A percentile compares a stretch with the other conserved stretches of the same genome.
Evolutionary conservation across 2,888 invertebrate genomes (phyloP).

Genomic region (Pheosia gnoma): DNA sequence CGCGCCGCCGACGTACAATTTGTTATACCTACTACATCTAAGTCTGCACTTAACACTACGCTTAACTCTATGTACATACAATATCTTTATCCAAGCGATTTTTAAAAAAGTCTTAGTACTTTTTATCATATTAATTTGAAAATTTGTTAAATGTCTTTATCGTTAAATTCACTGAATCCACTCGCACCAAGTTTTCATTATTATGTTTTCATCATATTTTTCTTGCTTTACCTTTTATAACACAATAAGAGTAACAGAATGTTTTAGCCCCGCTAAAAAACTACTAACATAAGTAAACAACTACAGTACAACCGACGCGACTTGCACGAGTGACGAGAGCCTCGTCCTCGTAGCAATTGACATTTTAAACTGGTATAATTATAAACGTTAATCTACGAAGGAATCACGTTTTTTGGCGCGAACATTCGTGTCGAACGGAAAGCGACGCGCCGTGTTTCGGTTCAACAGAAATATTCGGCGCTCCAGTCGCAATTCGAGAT

Average conservation of each 20-base stretch:
- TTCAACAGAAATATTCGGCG: slow-evolving; percentile 12
- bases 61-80: slow-evolving; percentile 82
- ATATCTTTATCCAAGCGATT: slow-evolving; percentile 78
- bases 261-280: slow-evolving; percentile 69
- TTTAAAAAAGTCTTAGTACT: slow-evolving; percentile 81
- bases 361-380: slow-evolving; percentile 71
- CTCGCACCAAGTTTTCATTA: slow-evolving; percentile 73
- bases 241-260: slow-evolving; percentile 73
- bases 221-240: slow-evolving; percentile 59
- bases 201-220: slow-evolving; percentile 48
- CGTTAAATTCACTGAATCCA: slow-evolving; percentile 76
- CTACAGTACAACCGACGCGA: slow-evolving; percentile 71
- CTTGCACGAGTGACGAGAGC: slow-evolving; percentile 54
- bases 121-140: slow-evolving; percentile 81
- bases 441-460: slow-evolving; percentile 11
- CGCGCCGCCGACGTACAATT: slow-evolving; percentile 70
- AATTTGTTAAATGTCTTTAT: slow-evolving; percentile 84
- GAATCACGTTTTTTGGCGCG: slow-evolving; percentile 57
- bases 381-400: slow-evolving; percentile 70
- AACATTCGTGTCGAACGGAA: slow-evolving; percentile 17
- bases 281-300: slow-evolving; percentile 71
- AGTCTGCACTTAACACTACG: slow-evolving; percentile 74
- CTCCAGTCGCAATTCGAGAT: slow-evolving; percentile 71
- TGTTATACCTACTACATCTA: slow-evolving; percentile 84
- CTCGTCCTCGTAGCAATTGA: slow-evolving; percentile 66